phyloP scores from a whole-genome alignment of 2,888 invertebrate species.

The Spatulosminthurus flaviceps region DNA sequence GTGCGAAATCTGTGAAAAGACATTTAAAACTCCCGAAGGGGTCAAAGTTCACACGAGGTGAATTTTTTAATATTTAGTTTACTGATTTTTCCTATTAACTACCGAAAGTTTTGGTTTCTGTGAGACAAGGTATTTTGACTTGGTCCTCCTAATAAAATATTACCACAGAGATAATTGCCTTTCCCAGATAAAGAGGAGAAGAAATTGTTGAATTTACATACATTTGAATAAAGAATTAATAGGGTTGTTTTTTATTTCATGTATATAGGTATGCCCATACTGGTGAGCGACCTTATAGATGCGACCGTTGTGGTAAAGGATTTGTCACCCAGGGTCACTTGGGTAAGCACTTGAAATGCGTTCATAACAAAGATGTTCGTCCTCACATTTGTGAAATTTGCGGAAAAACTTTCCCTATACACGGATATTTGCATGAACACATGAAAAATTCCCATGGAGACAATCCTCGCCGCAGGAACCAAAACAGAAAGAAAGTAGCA shows the following conservation, averaged over 20 bases:
- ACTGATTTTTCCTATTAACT: too few relatives aligned
- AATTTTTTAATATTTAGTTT: too few relatives aligned
- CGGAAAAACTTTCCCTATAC: constrained; percentile 22
- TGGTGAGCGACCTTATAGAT: constrained; percentile 1
- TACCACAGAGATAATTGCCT: too few relatives aligned
- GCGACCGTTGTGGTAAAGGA: constrained; percentile 38
- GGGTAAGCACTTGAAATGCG: not conserved
- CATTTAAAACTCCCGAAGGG: not conserved
- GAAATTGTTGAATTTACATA: too few relatives aligned
- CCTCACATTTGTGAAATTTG: constrained; percentile 11
- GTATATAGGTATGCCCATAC: constrained; percentile 22
- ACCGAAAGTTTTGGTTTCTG: too few relatives aligned
- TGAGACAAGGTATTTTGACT: too few relatives aligned
- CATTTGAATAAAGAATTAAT: too few relatives aligned
- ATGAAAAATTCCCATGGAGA: constrained; percentile 19
- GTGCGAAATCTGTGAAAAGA: not conserved
- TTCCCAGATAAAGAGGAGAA: too few relatives aligned
- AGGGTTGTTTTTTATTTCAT: too few relatives aligned
- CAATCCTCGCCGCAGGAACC: not conserved
- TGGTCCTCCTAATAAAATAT: too few relatives aligned
- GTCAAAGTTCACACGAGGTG: not conserved
- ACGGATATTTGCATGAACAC: not conserved
- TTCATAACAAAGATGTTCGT: not conserved
- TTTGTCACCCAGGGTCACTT: constrained; percentile 12
- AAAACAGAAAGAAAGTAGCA: too few relatives aligned